A percentile compares a stretch with the other conserved stretches of the same genome.
Evolutionary conservation across 1,140 invertebrate species (phyloP).

Genomic region (Grapholita molesta): DNA sequence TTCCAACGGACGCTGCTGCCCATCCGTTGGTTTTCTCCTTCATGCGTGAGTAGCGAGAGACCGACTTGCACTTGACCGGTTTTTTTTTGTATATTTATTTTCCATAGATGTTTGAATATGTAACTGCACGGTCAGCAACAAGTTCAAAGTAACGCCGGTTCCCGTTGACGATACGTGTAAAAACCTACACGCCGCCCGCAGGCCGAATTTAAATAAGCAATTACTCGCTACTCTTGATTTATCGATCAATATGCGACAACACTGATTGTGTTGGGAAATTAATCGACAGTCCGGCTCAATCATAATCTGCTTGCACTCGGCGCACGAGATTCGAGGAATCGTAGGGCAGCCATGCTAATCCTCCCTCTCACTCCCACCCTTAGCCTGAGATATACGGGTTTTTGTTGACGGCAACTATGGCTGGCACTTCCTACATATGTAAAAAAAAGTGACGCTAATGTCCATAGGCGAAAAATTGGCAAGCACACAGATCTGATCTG

Average conservation of each 20-base stretch:
- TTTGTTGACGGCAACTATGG: too few relatives aligned
- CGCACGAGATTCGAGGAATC: neutral
- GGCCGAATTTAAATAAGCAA: constrained; percentile 25
- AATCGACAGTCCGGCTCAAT: constrained; percentile 8
- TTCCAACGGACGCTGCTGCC: too few relatives aligned
- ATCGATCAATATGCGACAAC: constrained; percentile 23
- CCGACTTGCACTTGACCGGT: too few relatives aligned
- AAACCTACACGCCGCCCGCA: constrained; percentile 25
- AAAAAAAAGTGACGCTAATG: too few relatives aligned
- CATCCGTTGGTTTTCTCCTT: too few relatives aligned
- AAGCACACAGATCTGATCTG: too few relatives aligned
- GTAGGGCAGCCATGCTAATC: neutral
- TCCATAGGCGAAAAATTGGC: too few relatives aligned
- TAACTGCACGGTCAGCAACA: neutral
- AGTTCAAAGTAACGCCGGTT: neutral
- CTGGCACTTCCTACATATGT: too few relatives aligned
- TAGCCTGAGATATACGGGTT: neutral
- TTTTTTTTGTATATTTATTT: too few relatives aligned
- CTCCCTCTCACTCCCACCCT: neutral
- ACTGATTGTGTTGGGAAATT: constrained; percentile 23
- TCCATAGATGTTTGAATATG: too few relatives aligned
- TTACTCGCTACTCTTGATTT: constrained; percentile 21
- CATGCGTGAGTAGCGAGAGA: too few relatives aligned
- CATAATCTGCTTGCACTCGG: neutral
- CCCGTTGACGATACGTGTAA: neutral